Percentiles rank a stretch among this genome's conserved stretches.
Conservation (phyloP, 1,140 invertebrate genomes). For the Nylanderia fulva region DNA sequence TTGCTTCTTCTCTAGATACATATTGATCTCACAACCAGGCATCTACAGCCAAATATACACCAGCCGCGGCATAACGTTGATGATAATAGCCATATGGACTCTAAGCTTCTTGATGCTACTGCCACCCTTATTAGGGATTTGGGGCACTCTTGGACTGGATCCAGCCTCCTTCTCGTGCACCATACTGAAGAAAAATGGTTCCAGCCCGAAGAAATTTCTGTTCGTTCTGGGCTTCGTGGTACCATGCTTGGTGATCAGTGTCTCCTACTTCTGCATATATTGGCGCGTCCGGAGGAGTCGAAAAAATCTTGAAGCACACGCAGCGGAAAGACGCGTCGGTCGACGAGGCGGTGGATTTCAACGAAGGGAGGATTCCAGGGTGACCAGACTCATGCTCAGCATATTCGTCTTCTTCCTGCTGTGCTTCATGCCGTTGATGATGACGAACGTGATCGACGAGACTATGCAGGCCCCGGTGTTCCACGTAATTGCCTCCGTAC, state of each 20-base stretch:
- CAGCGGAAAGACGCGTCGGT: slow-evolving; percentile 80
- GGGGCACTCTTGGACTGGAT: slow-evolving; percentile 93
- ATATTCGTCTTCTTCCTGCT: slow-evolving; percentile 94
- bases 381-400: slow-evolving; percentile 93
- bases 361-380: slow-evolving; percentile 90
- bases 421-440: slow-evolving; percentile 94
- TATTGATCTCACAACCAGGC: slow-evolving; percentile 92
- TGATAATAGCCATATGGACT: slow-evolving; percentile 92
- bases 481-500: slow-evolving; percentile 92
- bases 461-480: slow-evolving; percentile 90
- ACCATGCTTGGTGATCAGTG: slow-evolving; percentile 93
- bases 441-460: slow-evolving; percentile 94
- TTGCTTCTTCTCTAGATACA: slow-evolving; percentile 89
- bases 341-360: slow-evolving; percentile 80
- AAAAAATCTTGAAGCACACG: slow-evolving; percentile 89
- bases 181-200: slow-evolving; percentile 91
- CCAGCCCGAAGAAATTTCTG: slow-evolving; percentile 94
- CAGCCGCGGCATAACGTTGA: slow-evolving; percentile 89
- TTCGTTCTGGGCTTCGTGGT: slow-evolving; percentile 94
- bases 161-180: slow-evolving; percentile 93
- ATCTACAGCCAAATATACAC: slow-evolving; percentile 92
- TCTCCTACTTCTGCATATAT: slow-evolving; percentile 95
- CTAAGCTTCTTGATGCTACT: slow-evolving; percentile 88
- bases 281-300: slow-evolving; percentile 91
- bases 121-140: slow-evolving; percentile 92